Percentiles rank a stretch among this genome's conserved stretches.
These are phyloP conservation scores for Orcinus orca DNA, from an alignment of 2,113 vertebrate genomes.

Conservation along the genomic window DNA sequence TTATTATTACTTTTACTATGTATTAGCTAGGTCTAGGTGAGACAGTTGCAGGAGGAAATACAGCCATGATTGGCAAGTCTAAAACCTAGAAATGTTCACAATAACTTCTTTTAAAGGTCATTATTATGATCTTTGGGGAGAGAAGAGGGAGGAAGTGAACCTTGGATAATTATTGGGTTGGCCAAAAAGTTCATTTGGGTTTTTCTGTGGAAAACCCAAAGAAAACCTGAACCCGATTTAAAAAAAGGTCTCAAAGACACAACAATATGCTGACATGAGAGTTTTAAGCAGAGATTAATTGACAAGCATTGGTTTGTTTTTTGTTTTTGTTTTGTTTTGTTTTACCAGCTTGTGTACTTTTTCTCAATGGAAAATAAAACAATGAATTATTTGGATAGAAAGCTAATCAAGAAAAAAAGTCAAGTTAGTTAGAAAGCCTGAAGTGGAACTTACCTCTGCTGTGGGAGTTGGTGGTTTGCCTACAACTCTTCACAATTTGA, in stretches of 20 bases:
- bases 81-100: neutral
- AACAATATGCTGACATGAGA: neutral
- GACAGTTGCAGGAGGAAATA: neutral
- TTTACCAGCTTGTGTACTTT: neutral
- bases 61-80: neutral
- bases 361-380: conserved; percentile 32
- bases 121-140: neutral
- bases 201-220: no score
- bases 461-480: conserved; percentile 16
- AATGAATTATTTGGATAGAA: conserved; percentile 9
- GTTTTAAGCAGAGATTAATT: neutral
- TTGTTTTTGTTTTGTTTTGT: neutral
- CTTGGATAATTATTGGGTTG: neutral
- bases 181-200: no score
- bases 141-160: neutral
- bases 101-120: conserved; percentile 10
- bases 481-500: neutral
- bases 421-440: conserved; percentile 10
- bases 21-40: neutral
- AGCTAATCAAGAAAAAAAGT: neutral
- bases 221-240: no score
- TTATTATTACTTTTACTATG: neutral
- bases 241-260: neutral
- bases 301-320: neutral
- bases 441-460: conserved; percentile 34